Evolutionary conservation across 2,113 vertebrate genomes (phyloP).

Genomic region (Dissostichus mawsoni): DNA sequence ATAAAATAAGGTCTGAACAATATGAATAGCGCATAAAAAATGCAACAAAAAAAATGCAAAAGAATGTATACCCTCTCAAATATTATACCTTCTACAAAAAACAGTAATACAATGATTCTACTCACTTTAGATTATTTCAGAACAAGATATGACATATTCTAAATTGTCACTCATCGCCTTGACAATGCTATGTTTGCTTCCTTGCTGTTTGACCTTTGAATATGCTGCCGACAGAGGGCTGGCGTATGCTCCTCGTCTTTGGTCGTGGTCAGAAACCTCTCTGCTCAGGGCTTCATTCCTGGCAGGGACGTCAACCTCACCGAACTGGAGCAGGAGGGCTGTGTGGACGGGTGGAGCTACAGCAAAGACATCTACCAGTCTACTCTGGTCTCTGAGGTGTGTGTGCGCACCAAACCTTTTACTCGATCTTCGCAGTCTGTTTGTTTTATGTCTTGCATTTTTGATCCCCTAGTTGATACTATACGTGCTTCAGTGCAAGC

Average conservation of each 20-base stretch:
- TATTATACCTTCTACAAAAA: background rate
- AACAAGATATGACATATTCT: no score
- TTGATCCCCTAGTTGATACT: no score
- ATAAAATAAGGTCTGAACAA: no score
- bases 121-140: background rate
- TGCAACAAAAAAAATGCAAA: no score
- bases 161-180: background rate
- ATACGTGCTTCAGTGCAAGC: no score
- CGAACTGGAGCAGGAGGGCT: conserved; percentile 69
- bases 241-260: conserved; percentile 8
- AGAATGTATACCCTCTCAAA: background rate
- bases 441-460: no score
- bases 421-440: no score
- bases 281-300: conserved; percentile 56
- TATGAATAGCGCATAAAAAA: background rate
- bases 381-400: conserved; percentile 79
- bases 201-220: background rate
- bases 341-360: conserved; percentile 81
- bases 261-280: conserved; percentile 75
- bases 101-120: background rate
- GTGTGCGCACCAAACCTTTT: background rate
- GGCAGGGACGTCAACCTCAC: conserved; percentile 74
- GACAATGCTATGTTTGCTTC: background rate
- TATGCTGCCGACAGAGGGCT: background rate
- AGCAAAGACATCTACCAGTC: conserved; percentile 78